Percentiles rank a stretch among this genome's conserved stretches.
These are phyloP conservation scores for Chaunax sp. DNA, from an alignment of 2,797 vertebrate genomes.

Conservation along the genomic window DNA sequence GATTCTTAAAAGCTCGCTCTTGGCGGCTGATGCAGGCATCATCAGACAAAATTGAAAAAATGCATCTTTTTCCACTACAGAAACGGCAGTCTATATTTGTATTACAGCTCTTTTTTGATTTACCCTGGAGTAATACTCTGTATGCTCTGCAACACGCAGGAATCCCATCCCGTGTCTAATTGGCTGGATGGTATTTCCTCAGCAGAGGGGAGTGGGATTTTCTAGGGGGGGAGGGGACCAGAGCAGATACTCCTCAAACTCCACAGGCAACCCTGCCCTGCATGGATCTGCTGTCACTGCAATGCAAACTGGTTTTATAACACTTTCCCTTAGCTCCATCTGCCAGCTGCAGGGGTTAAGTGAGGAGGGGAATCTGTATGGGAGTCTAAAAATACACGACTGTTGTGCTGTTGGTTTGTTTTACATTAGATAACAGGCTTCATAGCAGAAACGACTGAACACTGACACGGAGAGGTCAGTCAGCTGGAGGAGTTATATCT, in stretches of 20 bases:
- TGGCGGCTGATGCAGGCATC: too few relatives aligned
- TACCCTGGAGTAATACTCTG: slow-evolving; percentile 20
- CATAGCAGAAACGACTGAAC: slow-evolving; percentile 13
- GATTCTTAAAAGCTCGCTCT: too few relatives aligned
- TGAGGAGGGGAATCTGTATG: slow-evolving; percentile 16
- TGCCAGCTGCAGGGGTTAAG: slow-evolving; percentile 46
- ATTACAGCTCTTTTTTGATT: slow-evolving; percentile 38
- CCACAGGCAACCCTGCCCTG: slow-evolving; percentile 26
- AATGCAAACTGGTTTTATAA: slow-evolving; percentile 37
- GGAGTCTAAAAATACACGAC: slow-evolving; percentile 62
- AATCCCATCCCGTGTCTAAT: slow-evolving; percentile 66
- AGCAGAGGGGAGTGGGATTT: slow-evolving; percentile 45
- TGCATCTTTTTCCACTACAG: slow-evolving; percentile 1
- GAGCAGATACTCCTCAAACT: slow-evolving; percentile 33
- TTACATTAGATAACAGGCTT: slow-evolving; percentile 28
- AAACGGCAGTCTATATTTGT: slow-evolving; percentile 23
- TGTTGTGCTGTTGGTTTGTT: slow-evolving; percentile 47
- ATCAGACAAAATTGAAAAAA: too few relatives aligned
- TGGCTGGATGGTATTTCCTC: slow-evolving; percentile 75
- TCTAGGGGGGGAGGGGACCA: background rate
- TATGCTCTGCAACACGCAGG: slow-evolving; percentile 41
- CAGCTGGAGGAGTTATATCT: background rate
- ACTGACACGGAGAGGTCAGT: background rate
- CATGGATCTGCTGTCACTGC: slow-evolving; percentile 14
- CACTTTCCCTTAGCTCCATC: slow-evolving; percentile 45